Conservation (phyloP, 2,888 invertebrate genomes). For the Polia nebulosa region DNA sequence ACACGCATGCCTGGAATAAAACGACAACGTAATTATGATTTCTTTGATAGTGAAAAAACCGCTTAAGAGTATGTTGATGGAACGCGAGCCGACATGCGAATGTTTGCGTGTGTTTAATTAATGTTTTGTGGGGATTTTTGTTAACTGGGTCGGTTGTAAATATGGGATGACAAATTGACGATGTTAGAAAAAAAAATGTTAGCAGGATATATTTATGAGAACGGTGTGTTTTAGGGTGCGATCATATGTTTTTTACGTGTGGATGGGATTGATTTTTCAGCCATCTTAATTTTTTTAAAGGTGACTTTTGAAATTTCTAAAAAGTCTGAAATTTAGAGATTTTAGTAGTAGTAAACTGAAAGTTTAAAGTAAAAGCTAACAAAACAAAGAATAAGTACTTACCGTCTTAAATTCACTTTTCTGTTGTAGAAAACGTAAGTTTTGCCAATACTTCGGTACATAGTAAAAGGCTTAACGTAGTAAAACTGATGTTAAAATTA, state of each 20-base stretch:
- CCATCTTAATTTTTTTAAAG: no score
- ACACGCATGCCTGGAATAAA: slow-evolving; percentile 53
- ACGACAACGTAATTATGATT: slow-evolving; percentile 52
- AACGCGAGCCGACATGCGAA: slow-evolving; percentile 50
- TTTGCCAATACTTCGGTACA: not conserved
- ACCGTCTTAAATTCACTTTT: not conserved
- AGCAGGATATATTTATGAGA: no score
- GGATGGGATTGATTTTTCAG: no score
- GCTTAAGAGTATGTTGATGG: slow-evolving; percentile 39
- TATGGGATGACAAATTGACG: slow-evolving; percentile 2
- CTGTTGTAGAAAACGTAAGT: not conserved
- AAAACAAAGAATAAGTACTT: not conserved
- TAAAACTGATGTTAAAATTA: slow-evolving; percentile 17
- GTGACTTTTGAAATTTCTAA: no score
- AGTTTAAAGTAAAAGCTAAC: no score
- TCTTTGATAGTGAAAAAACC: slow-evolving; percentile 55
- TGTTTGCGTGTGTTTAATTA: slow-evolving; percentile 45
- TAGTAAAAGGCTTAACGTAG: not conserved
- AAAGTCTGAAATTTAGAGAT: no score
- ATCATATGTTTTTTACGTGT: no score
- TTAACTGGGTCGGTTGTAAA: slow-evolving; percentile 49
- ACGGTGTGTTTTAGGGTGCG: no score
- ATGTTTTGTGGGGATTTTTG: slow-evolving; percentile 34
- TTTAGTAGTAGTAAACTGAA: no score
- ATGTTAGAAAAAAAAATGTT: no score